Base-by-base conservation (phyloP, 2,113 vertebrate species). In the Plecotus auritus region DNA sequence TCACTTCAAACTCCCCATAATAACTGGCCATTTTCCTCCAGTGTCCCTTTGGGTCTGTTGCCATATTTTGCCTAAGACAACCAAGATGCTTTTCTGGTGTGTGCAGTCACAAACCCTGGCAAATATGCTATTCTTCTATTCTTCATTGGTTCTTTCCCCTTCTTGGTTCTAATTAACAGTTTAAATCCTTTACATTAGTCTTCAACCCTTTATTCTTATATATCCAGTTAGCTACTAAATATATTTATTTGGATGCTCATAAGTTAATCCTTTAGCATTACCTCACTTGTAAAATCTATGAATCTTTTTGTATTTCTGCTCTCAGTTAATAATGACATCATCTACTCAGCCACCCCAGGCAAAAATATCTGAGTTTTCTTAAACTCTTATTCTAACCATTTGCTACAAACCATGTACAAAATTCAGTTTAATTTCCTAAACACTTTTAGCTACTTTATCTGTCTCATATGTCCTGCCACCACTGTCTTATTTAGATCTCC, bases 311-410 rank as follows among this genome's bases (percentile, higher is more conserved):
- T 30, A n/a, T 64, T 74, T 82, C 64, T 51, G 45, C 28, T 73
- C 18, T 81, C 40, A 59, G 22, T 67, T 49, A 32, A 80, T 80
- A 92, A 72, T 80, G 32, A 54, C 22, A 26, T 5, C 40, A 73
- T 69, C 7, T 23, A 59, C 35, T 89, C 13, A 80, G 64, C 32
- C 28, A 72, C n/a, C 26, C 3, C 26, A 59, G 28, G 9, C 37
- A 51, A 18, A 85, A 59, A 80, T 23, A 72, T 80, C 49, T 49
- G 35, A 40, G 16, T 26, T 69, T 37, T 56, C 80, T 22, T 74
- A 32, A 51, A 94, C 64, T 67, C 37, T 84, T 49, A 89, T 81
- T 92, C 92, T 28, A 80, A 28, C 7, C 6, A 42, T 81, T 85
- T 81, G 28, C 8, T 59, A 5, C 14, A 74, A 81, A 85, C 13